Evolutionary conservation across 2,797 vertebrate species (phyloP), one percentile per base, ranked within the genome.

Genomic region (Acanthopagrus latus): DNA sequence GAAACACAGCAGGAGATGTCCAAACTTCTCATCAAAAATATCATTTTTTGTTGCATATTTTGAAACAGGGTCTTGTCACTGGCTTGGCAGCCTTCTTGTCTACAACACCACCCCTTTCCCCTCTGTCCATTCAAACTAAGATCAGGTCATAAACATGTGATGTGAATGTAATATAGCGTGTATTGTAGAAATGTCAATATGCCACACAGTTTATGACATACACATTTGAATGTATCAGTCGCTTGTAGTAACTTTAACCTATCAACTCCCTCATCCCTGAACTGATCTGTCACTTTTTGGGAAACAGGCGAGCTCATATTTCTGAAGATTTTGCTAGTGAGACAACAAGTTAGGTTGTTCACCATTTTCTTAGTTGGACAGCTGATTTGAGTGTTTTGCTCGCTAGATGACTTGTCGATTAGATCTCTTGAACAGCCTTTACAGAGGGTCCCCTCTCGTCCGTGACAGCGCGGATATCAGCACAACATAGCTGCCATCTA

Each of bases 371-470:
- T 64, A 46, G 7, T 41, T 10, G 33, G 50, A 54, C 57, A 44
- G 64, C 67, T 47, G 62, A 80, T 65, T 27, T 62, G 62, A 17
- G 43, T 63, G 60, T 77, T 83, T 66, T 57, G 38, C 29, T 57
- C 29, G 69, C 64, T 64, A 50, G 76, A 75, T 71, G 59, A 70
- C 66, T 76, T 59, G 68, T 76, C 82, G 74, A 85, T 82, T 74
- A 76, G 66, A 68, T 70, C 57, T 82, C 83, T 67, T 47, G 51
- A 41, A 83, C 71, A 66, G 80, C 87, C 82, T 76, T 76, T 83
- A 74, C 66, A 88, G 84, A 88, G 71, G 80, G 74, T 82, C 74
- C 80, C 38, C 63, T 27, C 38, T 73, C 29, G 51, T 68, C 80
- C 52, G 72, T 66, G 58, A 77, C 48, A 21, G 17, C 54, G 47